phyloP scores from a whole-genome alignment of 2,888 invertebrate genomes.

The Argyresthia goedartella region DNA sequence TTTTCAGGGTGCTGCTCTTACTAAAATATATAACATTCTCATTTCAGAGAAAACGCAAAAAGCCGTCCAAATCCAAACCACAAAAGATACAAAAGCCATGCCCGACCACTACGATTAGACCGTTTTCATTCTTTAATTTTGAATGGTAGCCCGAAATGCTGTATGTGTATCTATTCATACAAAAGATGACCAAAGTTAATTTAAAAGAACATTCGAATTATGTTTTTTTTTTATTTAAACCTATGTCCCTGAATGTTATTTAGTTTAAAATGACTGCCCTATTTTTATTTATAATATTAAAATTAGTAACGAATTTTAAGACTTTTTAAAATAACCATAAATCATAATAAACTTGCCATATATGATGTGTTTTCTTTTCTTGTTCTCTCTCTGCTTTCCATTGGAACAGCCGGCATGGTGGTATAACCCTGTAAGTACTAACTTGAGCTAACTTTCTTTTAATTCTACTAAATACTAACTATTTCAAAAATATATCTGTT shows the following conservation, averaged over 20 bases:
- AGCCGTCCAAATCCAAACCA: slow-evolving; percentile 18
- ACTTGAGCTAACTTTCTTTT: slow-evolving; percentile 5
- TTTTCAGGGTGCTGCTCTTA: not conserved
- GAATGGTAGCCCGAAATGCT: slow-evolving; percentile 23
- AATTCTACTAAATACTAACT: not conserved
- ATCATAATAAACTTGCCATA: too few species aligned
- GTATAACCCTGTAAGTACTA: slow-evolving; percentile 90
- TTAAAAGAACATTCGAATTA: too few species aligned
- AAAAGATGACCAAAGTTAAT: too few species aligned
- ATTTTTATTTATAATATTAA: too few species aligned
- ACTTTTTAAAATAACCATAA: too few species aligned
- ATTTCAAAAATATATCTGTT: not conserved
- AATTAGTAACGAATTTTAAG: too few species aligned
- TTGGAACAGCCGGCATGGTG: slow-evolving; percentile 88
- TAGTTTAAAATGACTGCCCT: too few species aligned
- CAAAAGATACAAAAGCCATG: slow-evolving; percentile 23
- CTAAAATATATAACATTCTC: not conserved
- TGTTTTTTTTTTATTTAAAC: too few species aligned
- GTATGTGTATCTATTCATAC: too few species aligned
- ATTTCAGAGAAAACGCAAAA: slow-evolving; percentile 44
- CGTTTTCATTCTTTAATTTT: slow-evolving; percentile 21
- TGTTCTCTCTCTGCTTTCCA: slow-evolving; percentile 1
- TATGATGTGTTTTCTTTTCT: slow-evolving; percentile 6
- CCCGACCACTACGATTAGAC: slow-evolving; percentile 6
- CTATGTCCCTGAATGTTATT: too few species aligned